phyloP scores from a whole-genome alignment of 2,113 vertebrate species.

The Vidua macroura region DNA sequence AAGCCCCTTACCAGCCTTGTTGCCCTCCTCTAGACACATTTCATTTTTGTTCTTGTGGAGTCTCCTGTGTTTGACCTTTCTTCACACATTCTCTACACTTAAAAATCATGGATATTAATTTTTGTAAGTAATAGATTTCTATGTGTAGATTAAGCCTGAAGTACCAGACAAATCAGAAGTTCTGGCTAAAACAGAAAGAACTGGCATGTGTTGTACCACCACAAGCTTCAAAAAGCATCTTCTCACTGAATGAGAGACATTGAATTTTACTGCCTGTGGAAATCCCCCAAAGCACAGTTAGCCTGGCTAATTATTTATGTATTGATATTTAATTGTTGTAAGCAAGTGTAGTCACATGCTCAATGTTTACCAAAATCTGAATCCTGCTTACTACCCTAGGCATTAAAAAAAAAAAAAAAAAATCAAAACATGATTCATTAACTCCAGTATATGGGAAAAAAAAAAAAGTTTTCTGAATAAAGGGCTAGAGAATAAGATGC shows the following conservation, averaged over 20 bases:
- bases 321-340: neutral
- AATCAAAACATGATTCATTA: neutral
- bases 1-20: neutral
- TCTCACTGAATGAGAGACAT: neutral
- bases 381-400: neutral
- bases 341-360: neutral
- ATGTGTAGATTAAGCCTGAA: neutral
- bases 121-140: neutral
- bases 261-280: neutral
- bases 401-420: neutral
- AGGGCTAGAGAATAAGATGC: neutral
- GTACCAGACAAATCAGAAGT: neutral
- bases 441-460: no score
- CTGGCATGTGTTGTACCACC: rapidly evolving
- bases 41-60: neutral
- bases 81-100: neutral
- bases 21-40: neutral
- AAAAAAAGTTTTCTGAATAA: neutral
- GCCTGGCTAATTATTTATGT: neutral
- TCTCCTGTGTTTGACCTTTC: neutral
- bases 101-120: neutral
- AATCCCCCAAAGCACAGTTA: neutral
- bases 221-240: neutral
- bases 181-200: neutral
- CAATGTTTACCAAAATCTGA: neutral